Evolutionary conservation across 2,888 invertebrate species (phyloP), one percentile per base, ranked within the genome.

Genomic region (Sarcophaga carnaria): DNA sequence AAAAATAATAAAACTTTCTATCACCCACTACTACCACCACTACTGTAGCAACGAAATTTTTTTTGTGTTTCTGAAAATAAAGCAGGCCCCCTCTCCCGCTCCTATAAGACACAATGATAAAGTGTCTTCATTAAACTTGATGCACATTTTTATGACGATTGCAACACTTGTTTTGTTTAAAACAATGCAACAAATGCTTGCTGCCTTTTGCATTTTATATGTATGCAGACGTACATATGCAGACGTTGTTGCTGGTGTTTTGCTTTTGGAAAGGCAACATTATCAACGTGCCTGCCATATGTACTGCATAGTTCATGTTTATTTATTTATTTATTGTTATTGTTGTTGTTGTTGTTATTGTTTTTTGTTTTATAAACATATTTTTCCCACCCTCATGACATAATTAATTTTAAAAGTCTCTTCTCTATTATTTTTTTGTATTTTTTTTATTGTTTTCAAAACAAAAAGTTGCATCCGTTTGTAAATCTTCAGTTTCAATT

Each of bases 321-420:
- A 60, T 80, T 76, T 49, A 60, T 80, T 76, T 49, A 14, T 49
- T 54, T 12, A n/a, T 47, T 64, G 63, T 20, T 67, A 66, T 25
- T 59, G 72, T 22, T 45, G 64, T 79, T 47, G 72, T 22, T 45
- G 71, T 79, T 47, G 75, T 84, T 59, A 27, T 49, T 62, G 20
- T 69, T 20, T 49, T 47, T 83, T 67, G 78, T 80, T n/a, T 63
- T 76, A 12, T 17, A 17, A 14, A 71, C 67, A 78, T 78, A 78
- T 78, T 81, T 71, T 90, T 93, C 93, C 93, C 93, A 93, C 93
- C 93, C 93, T 93, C 93, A 92, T 93, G 93, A 93, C 93, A 93
- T 93, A 93, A 93, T 93, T 93, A 93, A 91, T 89, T 89, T 54
- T 89, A 37, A 71, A 84, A 84, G 81, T 87, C 54, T 75, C n/a